phyloP scores from a whole-genome alignment of 2,797 vertebrate species.

The Eurystomus glaucurus region DNA sequence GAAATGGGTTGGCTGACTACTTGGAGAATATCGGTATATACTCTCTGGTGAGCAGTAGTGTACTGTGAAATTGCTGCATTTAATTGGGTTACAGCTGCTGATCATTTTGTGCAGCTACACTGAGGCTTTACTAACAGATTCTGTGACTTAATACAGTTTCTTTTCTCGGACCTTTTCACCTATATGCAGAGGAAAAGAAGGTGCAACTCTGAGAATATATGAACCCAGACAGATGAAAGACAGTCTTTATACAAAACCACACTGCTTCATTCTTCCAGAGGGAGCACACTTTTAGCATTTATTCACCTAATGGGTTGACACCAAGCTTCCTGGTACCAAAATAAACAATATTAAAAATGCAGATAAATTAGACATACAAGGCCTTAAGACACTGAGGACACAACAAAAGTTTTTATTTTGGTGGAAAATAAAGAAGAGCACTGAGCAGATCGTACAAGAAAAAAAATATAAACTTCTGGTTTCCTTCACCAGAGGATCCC shows the following conservation, averaged over 20 bases:
- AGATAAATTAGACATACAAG: background rate
- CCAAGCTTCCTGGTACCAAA: background rate
- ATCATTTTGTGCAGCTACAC: constrained; percentile 69
- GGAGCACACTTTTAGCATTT: background rate
- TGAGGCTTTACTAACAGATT: constrained; percentile 55
- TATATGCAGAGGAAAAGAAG: background rate
- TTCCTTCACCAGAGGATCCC: constrained; percentile 1
- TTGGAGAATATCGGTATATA: background rate
- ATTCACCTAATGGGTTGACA: background rate
- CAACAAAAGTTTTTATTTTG: background rate
- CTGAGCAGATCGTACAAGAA: background rate
- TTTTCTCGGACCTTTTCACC: constrained; percentile 51
- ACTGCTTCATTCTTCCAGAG: background rate
- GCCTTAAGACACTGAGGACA: background rate
- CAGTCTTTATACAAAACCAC: background rate
- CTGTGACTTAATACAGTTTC: constrained; percentile 18
- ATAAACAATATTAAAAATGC: background rate
- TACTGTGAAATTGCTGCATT: constrained; percentile 46
- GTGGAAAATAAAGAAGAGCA: background rate
- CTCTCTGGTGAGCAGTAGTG: constrained; percentile 47
- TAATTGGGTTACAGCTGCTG: constrained; percentile 79
- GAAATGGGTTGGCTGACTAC: constrained; percentile 39
- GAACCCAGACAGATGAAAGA: background rate
- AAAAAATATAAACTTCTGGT: background rate
- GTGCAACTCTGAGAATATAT: background rate